These are phyloP conservation scores for Sebastes baramenuke DNA, from an alignment of 2,797 vertebrate species.

Conservation along the genomic window DNA sequence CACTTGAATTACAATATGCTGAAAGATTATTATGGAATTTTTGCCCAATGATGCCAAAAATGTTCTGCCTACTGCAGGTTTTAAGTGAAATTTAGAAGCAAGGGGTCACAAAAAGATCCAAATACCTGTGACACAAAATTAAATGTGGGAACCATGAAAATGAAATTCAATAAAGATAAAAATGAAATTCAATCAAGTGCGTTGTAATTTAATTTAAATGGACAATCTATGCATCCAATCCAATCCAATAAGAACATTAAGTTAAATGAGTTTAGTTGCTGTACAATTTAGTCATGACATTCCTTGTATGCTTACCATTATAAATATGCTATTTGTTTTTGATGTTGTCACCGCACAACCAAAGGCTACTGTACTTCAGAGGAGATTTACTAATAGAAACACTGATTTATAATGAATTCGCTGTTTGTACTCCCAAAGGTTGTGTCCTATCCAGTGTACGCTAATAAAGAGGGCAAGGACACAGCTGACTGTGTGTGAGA, in stretches of 20 bases:
- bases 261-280: neutral
- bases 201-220: neutral
- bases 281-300: neutral
- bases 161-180: neutral
- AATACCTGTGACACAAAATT: neutral
- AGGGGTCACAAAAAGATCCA: neutral
- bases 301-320: neutral
- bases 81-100: neutral
- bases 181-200: neutral
- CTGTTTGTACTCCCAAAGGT: conserved; percentile 40
- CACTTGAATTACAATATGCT: too few species aligned
- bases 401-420: conserved; percentile 45
- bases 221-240: neutral
- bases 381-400: neutral
- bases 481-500: conserved; percentile 60
- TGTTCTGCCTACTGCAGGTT: too few species aligned
- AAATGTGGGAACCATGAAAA: neutral
- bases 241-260: neutral
- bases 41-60: too few species aligned
- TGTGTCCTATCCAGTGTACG: neutral
- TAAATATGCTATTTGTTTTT: neutral
- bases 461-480: conserved; percentile 33
- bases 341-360: neutral
- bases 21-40: too few species aligned
- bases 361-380: neutral